Percentiles rank a stretch among this genome's conserved stretches.
Conservation (phyloP, 2,113 vertebrate species). For the Channa maculata region DNA sequence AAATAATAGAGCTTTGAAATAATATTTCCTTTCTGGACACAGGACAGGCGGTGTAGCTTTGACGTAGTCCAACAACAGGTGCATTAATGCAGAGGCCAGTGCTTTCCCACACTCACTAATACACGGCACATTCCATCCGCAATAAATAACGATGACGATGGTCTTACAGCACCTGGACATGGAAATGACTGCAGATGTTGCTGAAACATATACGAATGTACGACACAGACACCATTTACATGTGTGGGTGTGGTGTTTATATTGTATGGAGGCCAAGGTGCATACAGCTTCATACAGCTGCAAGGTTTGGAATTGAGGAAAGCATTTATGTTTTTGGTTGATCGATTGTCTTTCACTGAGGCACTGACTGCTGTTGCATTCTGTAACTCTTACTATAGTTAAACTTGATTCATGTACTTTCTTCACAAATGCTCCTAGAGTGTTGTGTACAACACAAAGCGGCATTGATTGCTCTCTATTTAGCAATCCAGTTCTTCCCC, state of each 20-base stretch:
- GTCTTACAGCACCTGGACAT: slow-evolving; percentile 59
- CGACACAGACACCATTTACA: slow-evolving; percentile 28
- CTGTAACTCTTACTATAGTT: slow-evolving; percentile 45
- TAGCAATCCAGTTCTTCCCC: slow-evolving; percentile 54
- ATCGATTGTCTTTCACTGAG: slow-evolving; percentile 51
- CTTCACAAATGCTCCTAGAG: slow-evolving; percentile 52
- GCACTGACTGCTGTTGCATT: slow-evolving; percentile 40
- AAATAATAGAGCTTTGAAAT: slow-evolving; percentile 17
- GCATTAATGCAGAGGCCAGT: slow-evolving; percentile 38
- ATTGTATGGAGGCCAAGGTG: slow-evolving; percentile 25
- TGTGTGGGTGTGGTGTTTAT: slow-evolving; percentile 51
- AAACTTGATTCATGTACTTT: slow-evolving; percentile 69
- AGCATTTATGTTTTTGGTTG: slow-evolving; percentile 47
- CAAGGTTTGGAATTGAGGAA: slow-evolving; percentile 35
- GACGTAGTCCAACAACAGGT: slow-evolving; percentile 62
- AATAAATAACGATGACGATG: slow-evolving; percentile 38
- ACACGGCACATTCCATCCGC: slow-evolving; percentile 44
- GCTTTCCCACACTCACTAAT: slow-evolving; percentile 50
- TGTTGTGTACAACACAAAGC: slow-evolving; percentile 66
- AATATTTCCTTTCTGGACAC: slow-evolving; percentile 16
- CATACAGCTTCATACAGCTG: slow-evolving; percentile 60
- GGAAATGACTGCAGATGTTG: slow-evolving; percentile 58
- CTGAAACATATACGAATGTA: slow-evolving; percentile 32
- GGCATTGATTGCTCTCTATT: slow-evolving; percentile 73
- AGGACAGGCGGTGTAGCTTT: slow-evolving; percentile 14